phyloP scores from a whole-genome alignment of 2,888 invertebrate species.

The Orthonychiurus folsomi region DNA sequence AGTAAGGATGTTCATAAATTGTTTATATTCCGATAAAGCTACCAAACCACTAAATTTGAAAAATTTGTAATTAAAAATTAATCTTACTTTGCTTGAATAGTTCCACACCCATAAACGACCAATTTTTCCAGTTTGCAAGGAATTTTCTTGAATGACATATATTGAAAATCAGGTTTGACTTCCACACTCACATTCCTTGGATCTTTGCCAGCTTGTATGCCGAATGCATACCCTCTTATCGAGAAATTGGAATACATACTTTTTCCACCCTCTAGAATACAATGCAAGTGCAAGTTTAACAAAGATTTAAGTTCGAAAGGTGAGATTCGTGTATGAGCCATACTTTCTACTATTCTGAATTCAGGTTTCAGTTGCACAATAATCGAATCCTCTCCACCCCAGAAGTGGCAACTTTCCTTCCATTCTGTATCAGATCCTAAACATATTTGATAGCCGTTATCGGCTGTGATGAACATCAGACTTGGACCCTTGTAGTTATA shows the following conservation, averaged over 20 bases:
- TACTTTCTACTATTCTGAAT: conserved; percentile 48
- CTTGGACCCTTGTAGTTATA: conserved; percentile 60
- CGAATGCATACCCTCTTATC: conserved; percentile 75
- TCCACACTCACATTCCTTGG: conserved; percentile 64
- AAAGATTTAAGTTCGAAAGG: too few relatives aligned
- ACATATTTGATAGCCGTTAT: conserved; percentile 60
- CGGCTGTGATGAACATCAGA: conserved; percentile 50
- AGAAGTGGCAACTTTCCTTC: conserved; percentile 75
- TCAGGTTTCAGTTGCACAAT: conserved; percentile 61
- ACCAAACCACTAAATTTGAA: too few relatives aligned
- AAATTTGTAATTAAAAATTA: background rate
- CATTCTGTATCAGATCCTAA: conserved; percentile 70
- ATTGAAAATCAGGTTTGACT: conserved; percentile 66
- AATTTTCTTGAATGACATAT: conserved; percentile 57
- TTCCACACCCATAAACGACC: conserved; percentile 82
- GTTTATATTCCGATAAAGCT: background rate
- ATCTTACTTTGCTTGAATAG: conserved; percentile 52
- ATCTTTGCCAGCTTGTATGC: conserved; percentile 71
- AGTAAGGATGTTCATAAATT: conserved; percentile 3
- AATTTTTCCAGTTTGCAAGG: conserved; percentile 56
- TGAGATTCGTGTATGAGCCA: conserved; percentile 27
- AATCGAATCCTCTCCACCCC: conserved; percentile 70
- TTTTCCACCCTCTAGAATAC: conserved; percentile 56
- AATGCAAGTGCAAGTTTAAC: conserved; percentile 13
- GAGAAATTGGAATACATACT: conserved; percentile 73